Base-by-base conservation (phyloP, 30 jellyfish, hydroid and myxozoan species). In the Phacellophora camtschatica region DNA sequence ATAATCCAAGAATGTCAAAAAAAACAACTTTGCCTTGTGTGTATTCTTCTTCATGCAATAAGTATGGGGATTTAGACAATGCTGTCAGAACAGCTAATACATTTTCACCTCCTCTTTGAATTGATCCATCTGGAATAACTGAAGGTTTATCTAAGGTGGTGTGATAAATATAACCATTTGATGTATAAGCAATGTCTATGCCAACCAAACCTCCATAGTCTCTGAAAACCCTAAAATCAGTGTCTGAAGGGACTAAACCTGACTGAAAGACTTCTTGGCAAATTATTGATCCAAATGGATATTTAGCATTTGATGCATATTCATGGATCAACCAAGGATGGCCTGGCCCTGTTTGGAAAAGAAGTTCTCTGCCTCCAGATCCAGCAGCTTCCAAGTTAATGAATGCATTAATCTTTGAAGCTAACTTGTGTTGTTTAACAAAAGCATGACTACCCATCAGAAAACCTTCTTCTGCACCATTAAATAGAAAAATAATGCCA, bases 401-500 rank as follows among this genome's bases (percentile, higher is more conserved):
- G 62, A 94, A 88, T 58, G 96, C 99, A 53, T 86, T 87, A 5
- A 86, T 88, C 19, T 71, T 48, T 25, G 77, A 37, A 23, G 89
- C 92, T 78, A 87, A 61, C 59, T 56, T 81, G 51, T 93, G 99
- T 24, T 79, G 85, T 45, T 86, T 74, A 0, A 93, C 88, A 82
- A 93, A 93, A 15, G 94, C 99, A 81, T 93, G 99, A 64, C 99
- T 86, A 2, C 97, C 99, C 9, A 87, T 87, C 20, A 94, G 83
- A 11, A 82, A 50, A 7, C 97, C 90, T 69, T 94, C 99, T 72
- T 94, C 99, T 1, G 99, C 99, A 58, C 99, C 99, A 70, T 94
- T 94, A 41, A 94, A 94, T 49, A 94, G 76, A 83, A 94, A 94
- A 20, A 94, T 79, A 56, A 94, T 57, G 43, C 99, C 99, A 63